Base-by-base conservation (phyloP, 2,888 invertebrate genomes). In the Masnerella sp. region DNA sequence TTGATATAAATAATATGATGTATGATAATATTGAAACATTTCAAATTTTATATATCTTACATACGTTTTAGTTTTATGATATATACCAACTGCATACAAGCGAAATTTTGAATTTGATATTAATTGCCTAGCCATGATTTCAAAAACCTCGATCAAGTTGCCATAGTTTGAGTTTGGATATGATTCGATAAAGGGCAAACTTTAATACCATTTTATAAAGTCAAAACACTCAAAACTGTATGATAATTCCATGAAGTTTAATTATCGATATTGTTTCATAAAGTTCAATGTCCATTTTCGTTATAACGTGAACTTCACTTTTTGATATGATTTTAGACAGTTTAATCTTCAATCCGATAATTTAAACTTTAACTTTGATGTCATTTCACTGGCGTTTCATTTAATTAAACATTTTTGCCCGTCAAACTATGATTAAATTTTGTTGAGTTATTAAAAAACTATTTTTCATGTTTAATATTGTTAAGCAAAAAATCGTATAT, bases 241-340 rank as follows among this genome's bases (percentile, higher is more conserved):
- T 51, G 22, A 54, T 38, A 54, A 36, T 54, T 54, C 28, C 32
- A 11, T 28, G 9, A 40, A 54, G 12, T 54, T 54, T 28, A 49
- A 54, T 54, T 40, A 42, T 40, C 40, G 30, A 18, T 40, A 54
- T 30, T 12, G 11, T 54, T 54, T 54, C 28, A 54, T 54, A 40
- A 54, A 54, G 28, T 40, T 40, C 40, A 30, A 30, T 40, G 30
- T 11, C 38, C 38, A 54, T 17, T 54, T 40, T 54, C 40, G 40
- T 28, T 17, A 12, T n/a, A n/a, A n/a, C 18, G 40, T 11, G 18
- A 51, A 38, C 40, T 54, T 30, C 9, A 9, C 25, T 15, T 28
- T 30, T 14, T 22, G 34, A 34, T 20, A 49, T 30, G 11, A 22
- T 20, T 52, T 52, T 15, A 9, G 36, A 5, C 38, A n/a, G 5